A percentile compares a stretch with the other conserved stretches of the same genome.
Evolutionary conservation across 2,888 invertebrate species (phyloP).

Genomic region (Nematopogon swammerdamellus): DNA sequence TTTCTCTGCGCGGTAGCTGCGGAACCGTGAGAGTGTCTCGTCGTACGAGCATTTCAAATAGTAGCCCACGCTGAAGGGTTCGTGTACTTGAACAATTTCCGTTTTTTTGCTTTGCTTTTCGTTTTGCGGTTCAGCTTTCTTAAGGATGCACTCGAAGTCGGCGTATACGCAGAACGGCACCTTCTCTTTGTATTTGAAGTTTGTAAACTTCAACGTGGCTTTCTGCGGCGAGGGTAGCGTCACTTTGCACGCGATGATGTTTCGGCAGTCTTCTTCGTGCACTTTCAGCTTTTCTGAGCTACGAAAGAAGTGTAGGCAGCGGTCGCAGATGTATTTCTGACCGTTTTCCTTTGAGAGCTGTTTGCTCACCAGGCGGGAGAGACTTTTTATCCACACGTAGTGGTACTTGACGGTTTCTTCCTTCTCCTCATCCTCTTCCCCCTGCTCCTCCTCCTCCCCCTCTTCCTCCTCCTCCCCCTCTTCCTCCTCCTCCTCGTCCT

Average conservation of each 20-base stretch:
- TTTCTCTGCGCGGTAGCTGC: constrained; percentile 4
- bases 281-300: constrained; percentile 5
- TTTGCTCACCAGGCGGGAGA: background rate
- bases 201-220: background rate
- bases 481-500: background rate
- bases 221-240: background rate
- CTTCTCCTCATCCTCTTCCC: too few relatives aligned
- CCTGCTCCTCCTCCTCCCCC: background rate
- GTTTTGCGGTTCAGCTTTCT: background rate
- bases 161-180: background rate
- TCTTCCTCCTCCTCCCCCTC: background rate
- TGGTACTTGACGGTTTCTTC: constrained; percentile 1
- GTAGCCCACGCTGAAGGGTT: background rate
- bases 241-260: background rate
- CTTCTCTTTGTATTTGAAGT: background rate
- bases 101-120: background rate
- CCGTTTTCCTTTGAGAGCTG: constrained; percentile 2
- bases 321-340: background rate
- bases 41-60: constrained; percentile 10
- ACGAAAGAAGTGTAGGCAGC: background rate
- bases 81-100: background rate
- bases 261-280: background rate
- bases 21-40: constrained; percentile 9
- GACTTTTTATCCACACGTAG: constrained; percentile 5
- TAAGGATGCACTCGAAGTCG: background rate